These are phyloP conservation scores for Oligia latruncula DNA, from an alignment of 2,888 invertebrate genomes.

Conservation along the genomic window DNA sequence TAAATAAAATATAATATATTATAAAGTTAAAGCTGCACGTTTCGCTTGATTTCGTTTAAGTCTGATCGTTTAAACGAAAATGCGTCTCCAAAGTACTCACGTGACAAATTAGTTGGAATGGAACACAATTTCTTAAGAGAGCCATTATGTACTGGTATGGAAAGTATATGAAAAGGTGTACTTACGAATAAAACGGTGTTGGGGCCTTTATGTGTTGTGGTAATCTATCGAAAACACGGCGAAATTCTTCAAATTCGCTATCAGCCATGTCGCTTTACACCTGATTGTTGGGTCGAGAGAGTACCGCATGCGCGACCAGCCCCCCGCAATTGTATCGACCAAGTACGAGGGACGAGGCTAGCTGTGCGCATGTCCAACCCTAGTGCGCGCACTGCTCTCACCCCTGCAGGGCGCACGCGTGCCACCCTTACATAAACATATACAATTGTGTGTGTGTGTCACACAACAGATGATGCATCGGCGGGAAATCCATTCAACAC, in stretches of 20 bases:
- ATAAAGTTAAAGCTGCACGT: not conserved
- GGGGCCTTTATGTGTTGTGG: conserved; percentile 94
- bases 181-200: conserved; percentile 97
- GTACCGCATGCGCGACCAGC: conserved; percentile 81
- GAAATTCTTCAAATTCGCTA: conserved; percentile 98
- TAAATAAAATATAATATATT: not conserved
- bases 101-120: conserved; percentile 66
- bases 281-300: conserved; percentile 92
- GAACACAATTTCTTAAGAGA: conserved; percentile 42
- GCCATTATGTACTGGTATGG: not conserved
- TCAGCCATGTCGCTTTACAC: conserved; percentile 95
- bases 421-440: conserved; percentile 63
- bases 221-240: conserved; percentile 95
- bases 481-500: conserved; percentile 73
- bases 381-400: conserved; percentile 72
- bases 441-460: conserved; percentile 54
- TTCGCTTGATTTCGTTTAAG: not conserved
- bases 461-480: conserved; percentile 74
- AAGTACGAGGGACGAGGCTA: conserved; percentile 57
- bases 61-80: not conserved
- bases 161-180: conserved; percentile 70
- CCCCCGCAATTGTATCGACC: conserved; percentile 82
- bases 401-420: conserved; percentile 66
- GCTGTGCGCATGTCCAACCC: conserved; percentile 72
- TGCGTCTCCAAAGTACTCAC: conserved; percentile 58